A percentile compares a stretch with the other conserved stretches of the same genome.
Evolutionary conservation across 2,113 vertebrate species (phyloP).

Genomic region (Coptodon bakossiorum): DNA sequence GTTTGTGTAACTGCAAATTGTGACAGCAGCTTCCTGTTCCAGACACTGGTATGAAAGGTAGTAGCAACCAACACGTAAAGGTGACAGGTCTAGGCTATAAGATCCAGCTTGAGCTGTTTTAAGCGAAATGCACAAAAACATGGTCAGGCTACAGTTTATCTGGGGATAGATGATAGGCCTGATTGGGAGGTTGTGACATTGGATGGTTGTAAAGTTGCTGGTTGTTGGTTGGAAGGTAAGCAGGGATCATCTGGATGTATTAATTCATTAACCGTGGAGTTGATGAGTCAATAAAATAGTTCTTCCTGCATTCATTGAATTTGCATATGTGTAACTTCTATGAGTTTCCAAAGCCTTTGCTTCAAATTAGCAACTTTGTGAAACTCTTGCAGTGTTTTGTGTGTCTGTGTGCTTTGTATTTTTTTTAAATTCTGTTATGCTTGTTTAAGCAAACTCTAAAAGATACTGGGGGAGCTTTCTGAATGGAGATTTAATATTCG

Average conservation of each 20-base stretch:
- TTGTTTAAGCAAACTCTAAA: slow-evolving; percentile 5
- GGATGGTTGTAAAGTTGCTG: background rate
- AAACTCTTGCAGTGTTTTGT: background rate
- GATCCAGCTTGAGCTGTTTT: background rate
- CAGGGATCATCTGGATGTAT: background rate
- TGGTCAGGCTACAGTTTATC: background rate
- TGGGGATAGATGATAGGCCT: background rate
- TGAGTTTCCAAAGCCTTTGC: background rate
- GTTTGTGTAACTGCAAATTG: background rate
- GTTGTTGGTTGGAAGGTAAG: background rate
- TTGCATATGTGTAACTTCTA: background rate
- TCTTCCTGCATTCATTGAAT: background rate
- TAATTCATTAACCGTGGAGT: background rate
- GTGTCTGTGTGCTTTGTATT: background rate
- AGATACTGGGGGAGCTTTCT: background rate
- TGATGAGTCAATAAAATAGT: background rate
- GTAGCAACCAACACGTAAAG: background rate
- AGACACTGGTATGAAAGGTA: background rate
- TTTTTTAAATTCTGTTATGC: background rate
- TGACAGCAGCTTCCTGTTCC: background rate
- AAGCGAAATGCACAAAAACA: background rate
- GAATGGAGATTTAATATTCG: background rate
- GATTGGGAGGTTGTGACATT: background rate
- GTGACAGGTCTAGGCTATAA: background rate
- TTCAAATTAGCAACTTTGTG: background rate